A percentile compares a stretch with the other conserved stretches of the same genome.
Evolutionary conservation across 1,140 invertebrate genomes (phyloP).

Genomic region (Tetramorium parvispinum): DNA sequence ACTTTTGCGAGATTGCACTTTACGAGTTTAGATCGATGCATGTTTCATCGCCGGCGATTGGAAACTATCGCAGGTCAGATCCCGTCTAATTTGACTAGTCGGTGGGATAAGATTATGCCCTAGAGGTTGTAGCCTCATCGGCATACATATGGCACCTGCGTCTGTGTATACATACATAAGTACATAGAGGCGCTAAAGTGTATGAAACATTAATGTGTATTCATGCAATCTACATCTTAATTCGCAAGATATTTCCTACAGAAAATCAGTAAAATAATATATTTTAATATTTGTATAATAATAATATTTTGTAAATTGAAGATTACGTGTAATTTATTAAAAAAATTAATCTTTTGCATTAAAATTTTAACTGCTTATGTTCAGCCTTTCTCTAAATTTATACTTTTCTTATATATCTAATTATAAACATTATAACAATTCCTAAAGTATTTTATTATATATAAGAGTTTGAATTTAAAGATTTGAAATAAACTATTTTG

Average conservation of each 20-base stretch:
- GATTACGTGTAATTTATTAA: not conserved
- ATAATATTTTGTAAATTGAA: not conserved
- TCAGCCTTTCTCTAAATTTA: not conserved
- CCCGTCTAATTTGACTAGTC: conserved; percentile 73
- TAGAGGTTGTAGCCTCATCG: conserved; percentile 61
- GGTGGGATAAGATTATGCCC: conserved; percentile 71
- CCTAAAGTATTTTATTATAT: not conserved
- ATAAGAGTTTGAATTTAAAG: not conserved
- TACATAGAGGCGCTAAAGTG: not conserved
- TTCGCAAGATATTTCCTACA: not conserved
- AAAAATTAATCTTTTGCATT: not conserved
- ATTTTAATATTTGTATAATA: not conserved
- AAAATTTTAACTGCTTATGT: not conserved
- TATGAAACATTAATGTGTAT: not conserved
- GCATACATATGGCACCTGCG: not conserved
- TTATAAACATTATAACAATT: not conserved
- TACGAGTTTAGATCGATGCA: not conserved
- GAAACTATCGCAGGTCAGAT: conserved; percentile 47
- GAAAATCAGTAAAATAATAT: not conserved
- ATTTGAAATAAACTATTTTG: not conserved
- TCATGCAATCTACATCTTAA: not conserved
- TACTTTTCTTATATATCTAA: not conserved
- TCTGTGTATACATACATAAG: not conserved
- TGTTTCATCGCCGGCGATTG: conserved; percentile 53
- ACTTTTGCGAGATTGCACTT: conserved; percentile 15